These are phyloP conservation scores for Drosophila ogumai DNA, from an alignment of 1,140 invertebrate species.

Conservation along the genomic window DNA sequence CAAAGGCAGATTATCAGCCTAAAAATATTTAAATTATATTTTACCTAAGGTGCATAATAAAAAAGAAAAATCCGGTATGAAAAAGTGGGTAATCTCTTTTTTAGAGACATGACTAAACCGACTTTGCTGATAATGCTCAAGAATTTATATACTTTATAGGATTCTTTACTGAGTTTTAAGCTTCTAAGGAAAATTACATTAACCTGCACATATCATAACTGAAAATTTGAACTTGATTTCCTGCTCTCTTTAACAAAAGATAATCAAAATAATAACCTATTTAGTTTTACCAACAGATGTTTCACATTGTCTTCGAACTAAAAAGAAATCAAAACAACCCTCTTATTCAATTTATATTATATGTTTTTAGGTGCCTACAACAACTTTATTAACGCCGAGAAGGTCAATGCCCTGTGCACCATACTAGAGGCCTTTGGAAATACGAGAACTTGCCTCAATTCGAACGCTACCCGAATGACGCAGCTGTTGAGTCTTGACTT, in stretches of 20 bases:
- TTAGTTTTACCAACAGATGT: not conserved
- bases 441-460: constrained; percentile 90
- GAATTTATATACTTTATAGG: no score
- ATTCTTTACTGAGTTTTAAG: no score
- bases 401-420: constrained; percentile 92
- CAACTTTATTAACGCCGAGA: constrained; percentile 91
- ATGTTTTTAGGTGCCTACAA: constrained; percentile 81
- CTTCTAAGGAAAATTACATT: no score
- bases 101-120: no score
- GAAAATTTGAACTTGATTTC: no score
- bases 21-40: not conserved
- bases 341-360: constrained; percentile 6
- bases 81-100: no score
- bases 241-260: not conserved
- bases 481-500: constrained; percentile 96
- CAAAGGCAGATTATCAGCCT: not conserved
- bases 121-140: no score
- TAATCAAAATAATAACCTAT: not conserved
- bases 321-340: constrained; percentile 5
- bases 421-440: constrained; percentile 96
- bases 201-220: no score
- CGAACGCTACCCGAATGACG: constrained; percentile 94
- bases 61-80: no score
- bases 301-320: not conserved
- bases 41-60: no score